phyloP scores from a whole-genome alignment of 1,140 invertebrate species.

The Bombyx mori region DNA sequence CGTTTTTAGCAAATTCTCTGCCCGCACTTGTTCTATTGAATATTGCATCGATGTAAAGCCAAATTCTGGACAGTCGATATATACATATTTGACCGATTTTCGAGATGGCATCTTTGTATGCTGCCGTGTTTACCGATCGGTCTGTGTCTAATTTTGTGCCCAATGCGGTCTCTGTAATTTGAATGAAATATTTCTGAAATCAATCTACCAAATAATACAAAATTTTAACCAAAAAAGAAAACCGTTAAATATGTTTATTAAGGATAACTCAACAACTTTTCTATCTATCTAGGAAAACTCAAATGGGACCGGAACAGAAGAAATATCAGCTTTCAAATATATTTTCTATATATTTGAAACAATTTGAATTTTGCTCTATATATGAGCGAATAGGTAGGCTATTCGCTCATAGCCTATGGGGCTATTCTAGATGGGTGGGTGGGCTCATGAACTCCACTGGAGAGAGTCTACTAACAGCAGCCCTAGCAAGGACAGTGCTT shows the following conservation, averaged over 20 bases:
- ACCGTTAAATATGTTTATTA: neutral
- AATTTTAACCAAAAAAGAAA: neutral
- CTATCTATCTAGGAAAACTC: neutral
- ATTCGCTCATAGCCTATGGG: too few relatives aligned
- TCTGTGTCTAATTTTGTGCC: slow-evolving; percentile 76
- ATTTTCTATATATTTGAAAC: too few relatives aligned
- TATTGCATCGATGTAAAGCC: slow-evolving; percentile 74
- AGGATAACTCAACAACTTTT: neutral
- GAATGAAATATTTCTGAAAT: neutral
- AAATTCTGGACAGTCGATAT: slow-evolving; percentile 34
- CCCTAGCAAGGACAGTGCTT: too few relatives aligned
- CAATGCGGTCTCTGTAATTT: slow-evolving; percentile 79
- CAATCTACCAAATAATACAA: neutral
- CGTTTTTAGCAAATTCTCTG: slow-evolving; percentile 62
- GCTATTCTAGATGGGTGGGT: too few relatives aligned
- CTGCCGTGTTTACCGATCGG: slow-evolving; percentile 72
- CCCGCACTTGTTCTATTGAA: slow-evolving; percentile 71
- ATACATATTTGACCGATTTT: slow-evolving; percentile 28
- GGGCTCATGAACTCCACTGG: too few relatives aligned
- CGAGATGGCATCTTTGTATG: slow-evolving; percentile 35
- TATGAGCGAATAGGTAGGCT: too few relatives aligned
- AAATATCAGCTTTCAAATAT: neutral
- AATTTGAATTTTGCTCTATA: too few relatives aligned
- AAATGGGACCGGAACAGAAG: neutral
- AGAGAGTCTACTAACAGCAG: too few relatives aligned